Conservation (phyloP, 1,140 invertebrate genomes). For the Drosophila bocki region DNA sequence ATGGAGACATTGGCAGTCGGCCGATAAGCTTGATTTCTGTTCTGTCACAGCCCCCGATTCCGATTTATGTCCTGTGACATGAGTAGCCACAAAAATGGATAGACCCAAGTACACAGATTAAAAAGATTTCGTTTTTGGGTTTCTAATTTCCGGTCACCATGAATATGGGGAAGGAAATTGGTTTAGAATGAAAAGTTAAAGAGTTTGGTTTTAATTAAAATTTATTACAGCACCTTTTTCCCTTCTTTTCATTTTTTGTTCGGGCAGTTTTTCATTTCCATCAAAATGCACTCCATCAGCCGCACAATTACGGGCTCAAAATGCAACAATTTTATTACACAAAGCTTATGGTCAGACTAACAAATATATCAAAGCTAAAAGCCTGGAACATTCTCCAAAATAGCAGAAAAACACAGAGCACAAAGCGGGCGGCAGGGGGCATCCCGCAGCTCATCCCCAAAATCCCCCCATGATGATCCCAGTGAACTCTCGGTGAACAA, state of each 20-base stretch:
- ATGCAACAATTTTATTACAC: conserved; percentile 67
- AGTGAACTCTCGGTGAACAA: conserved; percentile 63
- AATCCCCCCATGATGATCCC: conserved; percentile 48
- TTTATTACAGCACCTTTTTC: conserved; percentile 7
- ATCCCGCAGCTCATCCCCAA: conserved; percentile 42
- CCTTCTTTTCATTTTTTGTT: too few species aligned
- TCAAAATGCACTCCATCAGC: conserved; percentile 51
- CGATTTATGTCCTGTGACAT: conserved; percentile 51
- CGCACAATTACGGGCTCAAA: conserved; percentile 63
- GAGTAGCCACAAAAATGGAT: conserved; percentile 40
- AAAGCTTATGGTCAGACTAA: conserved; percentile 71
- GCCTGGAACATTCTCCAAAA: conserved; percentile 55
- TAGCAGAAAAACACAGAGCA: conserved; percentile 38
- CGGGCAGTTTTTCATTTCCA: conserved; percentile 2
- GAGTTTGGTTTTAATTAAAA: conserved; percentile 6
- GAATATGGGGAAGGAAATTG: conserved; percentile 37
- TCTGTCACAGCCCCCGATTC: conserved; percentile 43
- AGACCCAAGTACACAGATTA: conserved; percentile 34
- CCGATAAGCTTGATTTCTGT: conserved; percentile 62
- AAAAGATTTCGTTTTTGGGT: conserved; percentile 16
- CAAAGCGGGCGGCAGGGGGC: conserved; percentile 13
- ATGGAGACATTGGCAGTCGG: conserved; percentile 38
- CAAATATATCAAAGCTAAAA: conserved; percentile 81
- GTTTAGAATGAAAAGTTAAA: not conserved
- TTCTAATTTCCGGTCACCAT: conserved; percentile 65